Evolutionary conservation across 2,113 vertebrate species (phyloP), one percentile per base, ranked within the genome.

Genomic region (Acanthisitta chloris): DNA sequence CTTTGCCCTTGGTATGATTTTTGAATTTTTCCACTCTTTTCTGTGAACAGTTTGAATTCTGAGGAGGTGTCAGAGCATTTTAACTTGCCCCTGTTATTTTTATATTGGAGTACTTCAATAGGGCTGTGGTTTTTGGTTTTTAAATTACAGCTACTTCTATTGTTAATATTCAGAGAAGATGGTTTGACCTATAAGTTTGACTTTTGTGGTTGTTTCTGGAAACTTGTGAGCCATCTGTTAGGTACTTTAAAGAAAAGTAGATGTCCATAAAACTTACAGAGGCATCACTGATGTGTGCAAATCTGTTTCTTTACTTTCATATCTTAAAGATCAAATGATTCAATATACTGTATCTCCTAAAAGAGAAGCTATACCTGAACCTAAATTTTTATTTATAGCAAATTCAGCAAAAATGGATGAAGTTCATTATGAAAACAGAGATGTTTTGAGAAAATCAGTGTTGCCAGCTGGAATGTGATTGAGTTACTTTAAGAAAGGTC

Each of bases 171-270:
- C 94, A 82, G 87, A 66, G 66, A 82, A 72, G 70, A 62, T 66
- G 58, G 20, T 80, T 92, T 94, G 84, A 96, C 70, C 94, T 92
- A 34, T 81, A 61, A 87, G 45, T 62, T 65, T 90, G 81, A 87
- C 70, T 89, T 87, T 12, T 49, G 49, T 76, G 74, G 85, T 69
- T 1, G 0, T 82, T 90, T 92, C 81, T 92, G 81, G 89, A 92
- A 96, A 85, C 25, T 69, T 77, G 36, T 42, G 33, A 79, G 57
- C 90, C 93, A 91, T 87, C 84, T 94, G 89, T 57, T 87, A 80
- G 58, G 57, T 87, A n/a, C 86, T 94, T 89, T 82, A 89, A 79
- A 81, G 46, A 40, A 52, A 89, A 89, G 28, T 84, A 71, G n/a
- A 69, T 69, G 70, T 49, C 78, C 42, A 38, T 91, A 91, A 87